Evolutionary conservation across 2,797 vertebrate genomes (phyloP), one percentile per base, ranked within the genome.

Genomic region (Glyptemys insculpta): DNA sequence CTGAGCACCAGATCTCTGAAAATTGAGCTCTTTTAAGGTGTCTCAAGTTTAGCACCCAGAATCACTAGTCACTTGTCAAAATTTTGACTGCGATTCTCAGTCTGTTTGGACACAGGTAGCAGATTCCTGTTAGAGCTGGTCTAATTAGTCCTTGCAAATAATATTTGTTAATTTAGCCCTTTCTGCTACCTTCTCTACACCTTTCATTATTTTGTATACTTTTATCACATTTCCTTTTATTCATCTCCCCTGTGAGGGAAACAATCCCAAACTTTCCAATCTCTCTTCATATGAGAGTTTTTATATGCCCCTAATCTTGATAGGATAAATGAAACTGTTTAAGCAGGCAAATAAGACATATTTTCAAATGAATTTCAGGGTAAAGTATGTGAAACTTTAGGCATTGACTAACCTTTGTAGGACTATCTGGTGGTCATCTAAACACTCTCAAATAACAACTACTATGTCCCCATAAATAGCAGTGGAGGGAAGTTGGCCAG

Each of bases 201-300:
- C 34, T 31, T 91, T 94, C 92, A 57, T 96, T 52, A 31, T n/a
- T 54, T 14, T 31, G 18, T 81, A 44, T 81, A 25, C 57, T 80
- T 57, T n/a, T 59, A 53, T n/a, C 23, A 37, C 14, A 27, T 37
- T 10, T 50, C 23, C n/a, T 62, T 53, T 62, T 83, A 54, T 78
- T 57, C 31, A 25, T 18, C 89, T 94, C 89, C 86, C 96, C 88
- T 94, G 87, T 87, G 86, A 85, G 92, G 90, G 94, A 96, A 96
- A 95, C 89, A 96, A 95, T 92, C 90, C n/a, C 90, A 54, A 96
- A 91, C 95, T 93, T 85, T 89, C 95, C 8, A 41, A 86, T 96
- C 21, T 2, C 89, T 96, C 5, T 93, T 87, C 85, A 91, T 84
- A 84, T 65, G 94, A 89, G 84, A 94, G 94, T 96, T 94, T 59